Conservation (phyloP, 2,888 invertebrate species). For the Drosophila monieri region DNA sequence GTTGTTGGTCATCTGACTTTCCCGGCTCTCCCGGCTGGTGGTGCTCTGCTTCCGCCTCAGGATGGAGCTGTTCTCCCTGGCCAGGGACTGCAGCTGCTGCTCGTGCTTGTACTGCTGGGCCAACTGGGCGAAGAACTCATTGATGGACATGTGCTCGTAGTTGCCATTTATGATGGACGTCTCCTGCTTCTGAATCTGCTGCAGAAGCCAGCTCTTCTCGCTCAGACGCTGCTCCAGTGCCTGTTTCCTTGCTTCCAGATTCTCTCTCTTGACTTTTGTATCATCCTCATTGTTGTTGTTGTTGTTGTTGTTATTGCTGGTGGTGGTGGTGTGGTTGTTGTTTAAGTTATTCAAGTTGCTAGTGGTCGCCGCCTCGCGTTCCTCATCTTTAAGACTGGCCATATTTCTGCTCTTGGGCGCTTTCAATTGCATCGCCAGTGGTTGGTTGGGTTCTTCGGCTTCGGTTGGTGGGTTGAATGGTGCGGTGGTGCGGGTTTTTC, state of each 20-base stretch:
- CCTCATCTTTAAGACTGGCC: slow-evolving; percentile 76
- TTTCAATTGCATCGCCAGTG: slow-evolving; percentile 76
- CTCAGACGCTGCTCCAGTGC: slow-evolving; percentile 82
- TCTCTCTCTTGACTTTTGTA: slow-evolving; percentile 72
- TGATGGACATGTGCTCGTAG: slow-evolving; percentile 79
- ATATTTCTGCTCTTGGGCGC: slow-evolving; percentile 66
- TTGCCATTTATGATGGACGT: slow-evolving; percentile 82
- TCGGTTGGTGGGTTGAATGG: slow-evolving; percentile 26
- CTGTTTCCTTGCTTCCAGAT: slow-evolving; percentile 81
- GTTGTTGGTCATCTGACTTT: slow-evolving; percentile 46
- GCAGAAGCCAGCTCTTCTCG: slow-evolving; percentile 83
- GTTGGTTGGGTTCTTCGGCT: slow-evolving; percentile 47
- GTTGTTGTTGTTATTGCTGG: slow-evolving; percentile 54
- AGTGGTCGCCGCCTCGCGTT: slow-evolving; percentile 57
- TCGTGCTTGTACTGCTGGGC: slow-evolving; percentile 79
- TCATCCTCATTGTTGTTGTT: slow-evolving; percentile 62
- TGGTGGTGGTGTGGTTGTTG: slow-evolving; percentile 44
- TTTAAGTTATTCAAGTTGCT: slow-evolving; percentile 38
- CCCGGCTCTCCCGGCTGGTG: slow-evolving; percentile 65
- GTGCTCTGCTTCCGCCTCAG: slow-evolving; percentile 78
- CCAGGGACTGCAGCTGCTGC: slow-evolving; percentile 54
- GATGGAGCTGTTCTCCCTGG: slow-evolving; percentile 62
- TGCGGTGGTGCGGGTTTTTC: slow-evolving; percentile 46
- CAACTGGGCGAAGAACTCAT: slow-evolving; percentile 77
- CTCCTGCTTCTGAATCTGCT: slow-evolving; percentile 83